Conservation (phyloP, 2,797 vertebrate species). For the Poeciliopsis presidionis region DNA sequence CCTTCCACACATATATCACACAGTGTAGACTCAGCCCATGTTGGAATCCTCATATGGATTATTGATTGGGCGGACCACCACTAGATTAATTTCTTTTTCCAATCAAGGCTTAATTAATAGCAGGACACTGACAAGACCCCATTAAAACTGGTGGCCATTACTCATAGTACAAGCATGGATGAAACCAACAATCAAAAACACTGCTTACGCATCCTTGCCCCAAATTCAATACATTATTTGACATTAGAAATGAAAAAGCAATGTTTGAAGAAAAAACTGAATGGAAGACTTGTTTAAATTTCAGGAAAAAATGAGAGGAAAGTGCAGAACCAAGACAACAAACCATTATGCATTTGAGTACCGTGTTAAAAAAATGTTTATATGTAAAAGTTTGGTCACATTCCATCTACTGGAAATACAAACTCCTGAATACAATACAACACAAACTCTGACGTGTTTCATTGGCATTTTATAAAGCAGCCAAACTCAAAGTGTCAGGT, state of each 20-base stretch:
- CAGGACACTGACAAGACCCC: slow-evolving; percentile 75
- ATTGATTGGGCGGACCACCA: slow-evolving; percentile 80
- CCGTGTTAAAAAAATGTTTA: neutral
- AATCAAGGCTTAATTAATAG: slow-evolving; percentile 86
- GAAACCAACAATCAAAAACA: slow-evolving; percentile 75
- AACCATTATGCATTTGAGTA: neutral
- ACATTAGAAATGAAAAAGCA: slow-evolving; percentile 38
- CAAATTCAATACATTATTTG: slow-evolving; percentile 21
- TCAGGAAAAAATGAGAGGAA: neutral
- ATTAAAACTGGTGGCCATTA: slow-evolving; percentile 76
- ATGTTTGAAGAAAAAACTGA: slow-evolving; percentile 21
- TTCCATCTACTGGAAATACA: neutral
- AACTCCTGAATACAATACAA: no score
- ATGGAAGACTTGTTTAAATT: neutral
- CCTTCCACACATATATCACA: slow-evolving; percentile 65
- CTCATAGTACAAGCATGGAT: slow-evolving; percentile 66
- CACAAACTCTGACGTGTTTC: neutral
- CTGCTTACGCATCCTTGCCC: slow-evolving; percentile 46
- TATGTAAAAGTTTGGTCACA: neutral
- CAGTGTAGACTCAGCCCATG: slow-evolving; percentile 54
- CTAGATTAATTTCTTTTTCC: slow-evolving; percentile 85
- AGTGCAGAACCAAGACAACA: neutral
- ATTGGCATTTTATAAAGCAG: neutral
- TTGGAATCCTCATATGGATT: slow-evolving; percentile 80
- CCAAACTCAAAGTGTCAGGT: neutral